A percentile compares a stretch with the other conserved stretches of the same genome.
Evolutionary conservation across 2,113 vertebrate genomes (phyloP).

Genomic region (Zosterops hypoxanthus): DNA sequence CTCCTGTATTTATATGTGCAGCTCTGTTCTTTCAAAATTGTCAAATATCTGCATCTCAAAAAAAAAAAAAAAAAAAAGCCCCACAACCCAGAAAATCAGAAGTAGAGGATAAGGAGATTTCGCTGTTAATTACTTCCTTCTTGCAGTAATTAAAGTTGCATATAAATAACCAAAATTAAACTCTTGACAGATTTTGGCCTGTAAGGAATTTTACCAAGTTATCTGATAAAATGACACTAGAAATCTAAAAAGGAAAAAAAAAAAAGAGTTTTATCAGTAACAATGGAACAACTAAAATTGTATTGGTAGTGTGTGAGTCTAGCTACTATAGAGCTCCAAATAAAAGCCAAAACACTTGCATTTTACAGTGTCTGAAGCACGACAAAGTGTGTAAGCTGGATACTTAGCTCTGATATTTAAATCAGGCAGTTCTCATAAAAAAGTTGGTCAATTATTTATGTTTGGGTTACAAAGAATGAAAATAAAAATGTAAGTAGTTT

Average conservation of each 20-base stretch:
- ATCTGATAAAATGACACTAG: not conserved
- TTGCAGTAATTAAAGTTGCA: not conserved
- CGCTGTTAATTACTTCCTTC: not conserved
- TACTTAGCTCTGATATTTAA: conserved; percentile 1
- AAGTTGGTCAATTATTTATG: not conserved
- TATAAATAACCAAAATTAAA: not conserved
- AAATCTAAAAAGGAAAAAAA: not conserved
- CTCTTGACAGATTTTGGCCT: not conserved
- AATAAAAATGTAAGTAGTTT: conserved; percentile 35
- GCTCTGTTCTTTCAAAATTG: not conserved
- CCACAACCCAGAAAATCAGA: not conserved
- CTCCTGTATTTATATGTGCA: not conserved
- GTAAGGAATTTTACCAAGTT: not conserved
- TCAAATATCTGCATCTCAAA: not conserved
- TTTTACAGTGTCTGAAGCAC: not conserved
- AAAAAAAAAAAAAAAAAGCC: not conserved
- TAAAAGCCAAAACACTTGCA: not conserved
- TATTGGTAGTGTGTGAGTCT: not conserved
- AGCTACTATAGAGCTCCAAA: not conserved
- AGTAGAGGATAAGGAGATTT: not conserved
- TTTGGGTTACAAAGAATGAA: conserved; percentile 25
- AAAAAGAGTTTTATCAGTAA: not conserved
- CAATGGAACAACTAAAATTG: not conserved
- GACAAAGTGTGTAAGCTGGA: not conserved
- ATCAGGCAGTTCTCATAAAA: conserved; percentile 9